Base-by-base conservation (phyloP, 2,888 invertebrate genomes). In the Limnephilus auricula region DNA sequence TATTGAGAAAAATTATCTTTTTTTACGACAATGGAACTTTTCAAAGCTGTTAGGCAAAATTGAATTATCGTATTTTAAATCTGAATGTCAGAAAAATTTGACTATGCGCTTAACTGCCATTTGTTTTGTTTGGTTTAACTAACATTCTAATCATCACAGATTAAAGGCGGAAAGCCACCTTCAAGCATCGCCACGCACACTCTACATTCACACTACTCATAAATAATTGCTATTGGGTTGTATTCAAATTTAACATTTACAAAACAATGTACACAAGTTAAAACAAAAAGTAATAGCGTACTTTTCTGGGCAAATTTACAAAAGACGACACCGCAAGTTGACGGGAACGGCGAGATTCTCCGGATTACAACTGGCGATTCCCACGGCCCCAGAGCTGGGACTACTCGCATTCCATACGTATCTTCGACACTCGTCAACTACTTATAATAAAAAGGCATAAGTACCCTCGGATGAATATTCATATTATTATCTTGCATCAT, bases 121-220 rank as follows among this genome's bases (percentile, higher is more conserved):
- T 65, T 34, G 10, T 83, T 83, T 83, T 83, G 87, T 83, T 83
- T 83, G 87, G 87, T 88, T 88, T 78, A 13, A 12, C 87, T 88
- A 78, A 88, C 87, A 78, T 78, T 34, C 87, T 88, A 88, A 88
- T 78, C 87, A 88, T 88, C 87, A 88, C 87, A 88, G 87, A 88
- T 88, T 88, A 78, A 65, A 78, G 40, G 40, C 40, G 40, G 40
- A 40, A 34, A 10, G 31, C 32, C 87, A 0, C 87, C 65, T 40
- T n/a, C 37, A 65, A 6, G 32, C 32, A 50, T 79, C 87, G 34
- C 37, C 86, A 30, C 25, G 37, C 85, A 37, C 86, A 40, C 87
- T 31, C 78, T 18, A 32, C 86, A 50, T 86, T 40, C 85, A 40
- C 87, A 84, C 37, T 15, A 25, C 15, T 85, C 85, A 37, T 85